phyloP scores from a whole-genome alignment of 53 echinoderm and acorn worm genomes.

The Zoroaster sp. region DNA sequence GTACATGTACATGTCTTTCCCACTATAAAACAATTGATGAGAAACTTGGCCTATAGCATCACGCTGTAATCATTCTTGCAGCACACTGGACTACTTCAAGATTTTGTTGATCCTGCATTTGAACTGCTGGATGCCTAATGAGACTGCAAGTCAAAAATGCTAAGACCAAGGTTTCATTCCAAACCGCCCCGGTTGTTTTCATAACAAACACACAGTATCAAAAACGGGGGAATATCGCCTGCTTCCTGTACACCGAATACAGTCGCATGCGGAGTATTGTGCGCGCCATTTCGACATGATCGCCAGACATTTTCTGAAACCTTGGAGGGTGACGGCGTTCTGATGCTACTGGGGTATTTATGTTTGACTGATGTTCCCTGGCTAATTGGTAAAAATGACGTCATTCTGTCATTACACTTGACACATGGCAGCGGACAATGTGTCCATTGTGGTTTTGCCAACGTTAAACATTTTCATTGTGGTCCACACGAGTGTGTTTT shows the following conservation, averaged over 20 bases:
- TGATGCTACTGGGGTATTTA: too few relatives aligned
- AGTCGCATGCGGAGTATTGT: too few relatives aligned
- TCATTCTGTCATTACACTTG: not conserved
- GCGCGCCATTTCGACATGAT: not conserved
- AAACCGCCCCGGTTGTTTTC: slow-evolving; percentile 17
- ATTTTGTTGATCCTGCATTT: too few relatives aligned
- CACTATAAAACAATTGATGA: too few relatives aligned
- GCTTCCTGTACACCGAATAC: not conserved
- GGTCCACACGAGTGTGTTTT: not conserved
- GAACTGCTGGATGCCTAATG: too few relatives aligned
- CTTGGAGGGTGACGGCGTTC: not conserved
- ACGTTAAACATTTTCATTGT: not conserved
- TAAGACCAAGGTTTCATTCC: not conserved
- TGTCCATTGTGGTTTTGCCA: too few relatives aligned
- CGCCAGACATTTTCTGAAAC: not conserved
- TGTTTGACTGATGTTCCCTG: too few relatives aligned
- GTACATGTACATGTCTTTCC: too few relatives aligned
- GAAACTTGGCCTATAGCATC: too few relatives aligned
- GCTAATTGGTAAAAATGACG: not conserved
- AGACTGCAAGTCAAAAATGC: slow-evolving; percentile 6
- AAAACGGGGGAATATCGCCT: slow-evolving; percentile 18
- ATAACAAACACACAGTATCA: slow-evolving; percentile 38
- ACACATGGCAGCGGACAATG: not conserved
- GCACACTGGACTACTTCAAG: too few relatives aligned
- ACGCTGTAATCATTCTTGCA: too few relatives aligned